These are phyloP conservation scores for Himalopsyche tibetana DNA, from an alignment of 2,888 invertebrate species.

Conservation along the genomic window DNA sequence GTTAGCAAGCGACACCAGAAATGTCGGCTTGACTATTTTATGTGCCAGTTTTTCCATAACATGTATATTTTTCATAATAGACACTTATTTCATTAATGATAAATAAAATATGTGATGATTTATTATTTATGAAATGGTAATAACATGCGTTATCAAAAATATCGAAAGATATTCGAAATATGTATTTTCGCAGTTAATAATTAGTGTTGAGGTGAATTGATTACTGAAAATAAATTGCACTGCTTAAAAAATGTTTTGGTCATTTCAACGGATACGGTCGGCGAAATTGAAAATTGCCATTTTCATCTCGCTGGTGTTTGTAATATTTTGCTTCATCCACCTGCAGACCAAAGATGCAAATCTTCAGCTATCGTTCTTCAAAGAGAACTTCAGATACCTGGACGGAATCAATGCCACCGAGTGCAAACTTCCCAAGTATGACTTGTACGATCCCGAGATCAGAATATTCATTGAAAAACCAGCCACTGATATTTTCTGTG, in stretches of 20 bases:
- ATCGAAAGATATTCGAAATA: background rate
- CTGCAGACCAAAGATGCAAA: constrained; percentile 19
- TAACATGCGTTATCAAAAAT: background rate
- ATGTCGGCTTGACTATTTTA: too few relatives aligned
- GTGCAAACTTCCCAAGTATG: constrained; percentile 62
- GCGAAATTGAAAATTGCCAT: constrained; percentile 9
- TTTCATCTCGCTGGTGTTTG: background rate
- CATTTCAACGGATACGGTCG: background rate
- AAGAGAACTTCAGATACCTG: constrained; percentile 58
- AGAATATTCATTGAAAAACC: constrained; percentile 59
- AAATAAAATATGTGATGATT: too few relatives aligned
- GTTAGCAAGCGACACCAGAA: too few relatives aligned
- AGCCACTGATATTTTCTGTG: constrained; percentile 58
- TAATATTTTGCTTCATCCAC: background rate
- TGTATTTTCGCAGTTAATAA: background rate
- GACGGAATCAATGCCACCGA: constrained; percentile 61
- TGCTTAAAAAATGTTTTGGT: background rate
- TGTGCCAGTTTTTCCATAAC: too few relatives aligned
- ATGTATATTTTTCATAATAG: too few relatives aligned
- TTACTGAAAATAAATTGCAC: background rate
- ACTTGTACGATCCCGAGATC: constrained; percentile 62
- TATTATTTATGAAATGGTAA: background rate
- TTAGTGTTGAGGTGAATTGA: background rate
- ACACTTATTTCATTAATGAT: too few relatives aligned
- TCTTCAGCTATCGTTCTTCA: constrained; percentile 57